Base-by-base conservation (phyloP, 2,797 vertebrate species). In the Bradypus variegatus region DNA sequence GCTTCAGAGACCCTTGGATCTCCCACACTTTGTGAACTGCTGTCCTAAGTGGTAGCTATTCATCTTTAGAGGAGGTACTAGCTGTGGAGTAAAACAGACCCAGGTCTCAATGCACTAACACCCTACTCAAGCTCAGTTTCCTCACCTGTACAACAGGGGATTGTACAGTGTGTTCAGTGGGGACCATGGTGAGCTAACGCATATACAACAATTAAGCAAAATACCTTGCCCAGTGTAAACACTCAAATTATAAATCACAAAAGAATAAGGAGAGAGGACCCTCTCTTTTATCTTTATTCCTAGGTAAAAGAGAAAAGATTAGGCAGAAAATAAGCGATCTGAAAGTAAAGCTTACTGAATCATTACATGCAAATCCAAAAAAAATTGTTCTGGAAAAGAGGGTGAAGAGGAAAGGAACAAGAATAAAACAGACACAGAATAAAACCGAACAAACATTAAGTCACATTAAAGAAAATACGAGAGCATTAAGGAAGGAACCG, bases 281-380 rank as follows among this genome's bases (percentile, higher is more conserved):
- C 31, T 50, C 50, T 50, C 50, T 50, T 50, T 50, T 50, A 50
- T 11, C 50, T 50, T 14, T 50, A 12, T 50, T 50, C 13, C 33
- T 19, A 82, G 33, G 3, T 85, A 48, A 41, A 12, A 29, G 13
- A 80, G 15, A 69, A 70, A 76, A 7, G 6, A 16, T 41, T 6
- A 67, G 41, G 11, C n/a, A 79, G 9, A 76, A 82, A 64, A 70
- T 2, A 14, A 75, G 12, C 58, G 3, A 75, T 2, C 10, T 89
- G 38, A 88, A 86, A 84, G 82, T 36, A 69, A 92, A 93, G 85
- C 41, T 80, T 92, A 95, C 27, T 60, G 50, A 94, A 62, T 60
- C 89, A 31, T 8, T n/a, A 48, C 55, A 88, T 11, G 50, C 31
- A 88, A 92, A 87, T 50, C 58, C 12, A n/a, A 55, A 45, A 50